Base-by-base conservation (phyloP, 2,797 vertebrate genomes). In the Intellagama lesueurii region DNA sequence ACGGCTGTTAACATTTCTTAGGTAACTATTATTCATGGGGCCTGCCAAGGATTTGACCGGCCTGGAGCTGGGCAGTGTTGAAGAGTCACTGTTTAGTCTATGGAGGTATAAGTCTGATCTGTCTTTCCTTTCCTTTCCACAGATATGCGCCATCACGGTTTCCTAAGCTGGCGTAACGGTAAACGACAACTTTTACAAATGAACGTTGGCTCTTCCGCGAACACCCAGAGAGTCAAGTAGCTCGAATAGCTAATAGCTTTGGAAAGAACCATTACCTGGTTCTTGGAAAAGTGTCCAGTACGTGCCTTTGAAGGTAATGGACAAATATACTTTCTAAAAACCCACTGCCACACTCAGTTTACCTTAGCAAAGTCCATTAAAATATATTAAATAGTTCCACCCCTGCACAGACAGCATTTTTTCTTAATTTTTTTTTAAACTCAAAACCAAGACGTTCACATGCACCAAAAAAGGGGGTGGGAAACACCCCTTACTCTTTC, bases 51-150 rank as follows among this genome's bases (percentile, higher is more conserved):
- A 11, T 84, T 89, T 1, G 16, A 81, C 87, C 86, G 83, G 24
- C 19, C 86, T 52, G 26, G 86, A 88, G 90, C 90, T 91, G 90
- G 88, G 90, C 91, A 49, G 69, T 75, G 86, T 91, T 69, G 49
- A 0, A 28, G 82, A 91, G 83, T 40, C 92, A 92, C 87, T 96
- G 95, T 96, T 96, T 96, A 94, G 95, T 96, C 94, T 96, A 68
- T 69, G 30, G 81, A 95, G 85, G 89, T 89, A 24, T 44, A 91
- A 78, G 90, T 95, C 19, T 52, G 94, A 90, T 91, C 92, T 0
- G 64, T 82, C 87, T 92, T 90, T 56, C 92, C 90, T 92, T 86
- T 78, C 88, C 88, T 89, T 92, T 83, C 91, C 80, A 22, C 47
- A 81, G 80, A 73, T 89, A 83, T 81, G 72, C 85, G 40, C 77